phyloP scores from a whole-genome alignment of 2,888 invertebrate genomes.

The Opisthograptis luteolata region DNA sequence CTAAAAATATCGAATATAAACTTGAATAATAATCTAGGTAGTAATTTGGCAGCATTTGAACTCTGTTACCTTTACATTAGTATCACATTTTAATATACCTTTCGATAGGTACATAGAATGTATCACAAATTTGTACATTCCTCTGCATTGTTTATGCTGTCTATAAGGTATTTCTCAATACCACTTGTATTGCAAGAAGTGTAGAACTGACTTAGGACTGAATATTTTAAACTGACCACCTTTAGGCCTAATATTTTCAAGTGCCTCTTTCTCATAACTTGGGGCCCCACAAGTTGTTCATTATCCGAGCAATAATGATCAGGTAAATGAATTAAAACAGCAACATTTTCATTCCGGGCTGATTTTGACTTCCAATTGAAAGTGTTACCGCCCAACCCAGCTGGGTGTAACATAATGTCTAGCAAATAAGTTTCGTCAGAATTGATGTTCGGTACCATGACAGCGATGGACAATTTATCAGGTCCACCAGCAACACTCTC shows the following conservation, averaged over 20 bases:
- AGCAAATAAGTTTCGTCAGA: slow-evolving; percentile 84
- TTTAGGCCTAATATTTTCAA: slow-evolving; percentile 86
- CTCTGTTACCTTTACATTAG: slow-evolving; percentile 13
- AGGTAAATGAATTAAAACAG: slow-evolving; percentile 86
- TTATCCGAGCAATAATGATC: slow-evolving; percentile 86
- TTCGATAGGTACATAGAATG: not conserved
- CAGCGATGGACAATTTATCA: slow-evolving; percentile 75
- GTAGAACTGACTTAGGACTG: slow-evolving; percentile 74
- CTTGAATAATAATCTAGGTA: slow-evolving; percentile 4
- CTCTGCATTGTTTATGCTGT: slow-evolving; percentile 67
- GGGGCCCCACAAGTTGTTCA: slow-evolving; percentile 84
- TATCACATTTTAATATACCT: not conserved
- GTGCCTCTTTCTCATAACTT: slow-evolving; percentile 86
- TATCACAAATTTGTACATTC: slow-evolving; percentile 40
- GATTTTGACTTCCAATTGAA: slow-evolving; percentile 74
- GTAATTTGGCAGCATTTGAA: slow-evolving; percentile 14
- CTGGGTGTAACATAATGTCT: slow-evolving; percentile 85
- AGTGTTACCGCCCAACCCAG: slow-evolving; percentile 61
- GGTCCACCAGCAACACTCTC: slow-evolving; percentile 69
- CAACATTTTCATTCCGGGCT: slow-evolving; percentile 76
- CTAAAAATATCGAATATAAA: not conserved
- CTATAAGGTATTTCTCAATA: slow-evolving; percentile 78
- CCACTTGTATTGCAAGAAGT: slow-evolving; percentile 72
- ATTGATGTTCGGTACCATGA: slow-evolving; percentile 82
- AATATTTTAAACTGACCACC: slow-evolving; percentile 85